Evolutionary conservation across 1,140 invertebrate genomes (phyloP), one percentile per base, ranked within the genome.

Genomic region (Drosophila elegans): DNA sequence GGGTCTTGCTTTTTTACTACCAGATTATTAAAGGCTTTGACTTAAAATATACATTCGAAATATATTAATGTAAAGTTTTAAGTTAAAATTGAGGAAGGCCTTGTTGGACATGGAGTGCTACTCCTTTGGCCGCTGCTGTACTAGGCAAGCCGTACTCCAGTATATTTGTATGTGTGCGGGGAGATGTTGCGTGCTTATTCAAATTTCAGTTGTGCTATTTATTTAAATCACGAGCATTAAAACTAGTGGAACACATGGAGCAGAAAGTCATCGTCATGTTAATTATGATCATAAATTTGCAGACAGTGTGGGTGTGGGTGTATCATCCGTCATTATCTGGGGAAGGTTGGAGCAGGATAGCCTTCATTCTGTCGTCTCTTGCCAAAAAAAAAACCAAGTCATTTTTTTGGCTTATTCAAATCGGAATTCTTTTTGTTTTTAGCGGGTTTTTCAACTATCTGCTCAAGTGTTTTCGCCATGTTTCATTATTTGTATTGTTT

Each of bases 401-500:
- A 41, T 10, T 25, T 56, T 56, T 42, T 42, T 9, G 39, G 39
- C 21, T 34, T 21, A 36, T 68, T 42, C 39, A 34, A 53, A 46
- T 21, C 46, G 51, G 49, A 52, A 42, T 61, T 72, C 38, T 38
- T 52, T 52, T 61, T 46, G 71, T 41, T 46, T 56, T 62, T 67
- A 49, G 56, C 75, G 63, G 42, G 55, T 61, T 78, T 79, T 74
- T 68, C 78, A 76, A 75, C 66, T 81, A 81, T 81, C 78, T 81
- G 55, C 57, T 80, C 78, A 81, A 81, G 78, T 80, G 78, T 80
- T 80, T 80, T 49, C n/a, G 71, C 59, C 57, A 59, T 78, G 34
- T 69, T 77, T 45, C 62, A 49, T 71, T 71, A 75, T 80, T 78
- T 83, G 64, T 56, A 71, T 77, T 80, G 74, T 84, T 84, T 84